Base-by-base conservation (phyloP, 2,797 vertebrate genomes). In the Limosa lapponica region DNA sequence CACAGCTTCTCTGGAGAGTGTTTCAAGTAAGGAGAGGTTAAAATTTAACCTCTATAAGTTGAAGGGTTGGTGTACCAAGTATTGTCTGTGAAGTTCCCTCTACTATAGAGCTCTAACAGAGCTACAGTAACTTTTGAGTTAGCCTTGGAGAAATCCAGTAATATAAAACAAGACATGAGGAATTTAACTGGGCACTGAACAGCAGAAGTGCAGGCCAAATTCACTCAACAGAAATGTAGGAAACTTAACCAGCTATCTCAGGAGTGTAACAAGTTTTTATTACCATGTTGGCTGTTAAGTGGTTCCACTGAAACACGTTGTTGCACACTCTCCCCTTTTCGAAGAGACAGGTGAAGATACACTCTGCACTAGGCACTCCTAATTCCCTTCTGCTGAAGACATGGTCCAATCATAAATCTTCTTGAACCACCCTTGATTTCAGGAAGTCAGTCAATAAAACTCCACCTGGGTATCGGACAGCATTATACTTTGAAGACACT, bases 381-480 rank as follows among this genome's bases (percentile, higher is more conserved):
- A 27, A 67, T 46, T 89, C 37, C 75, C 36, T 82, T 66, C 36
- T 39, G 30, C 24, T 90, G 36, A 89, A 83, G 36, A 32, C 23
- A 20, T 2, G 3, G 22, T 49, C 32, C 3, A 0, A 11, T 61
- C 4, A 0, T 30, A 75, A 55, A 5, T 32, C 2, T 22, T 77
- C 72, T 9, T 57, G 22, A 93, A 67, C 5, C 37, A 71, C 41
- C 32, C 11, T 37, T 27, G 44, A 72, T n/a, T 32, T 72, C 49
- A 69, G 11, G 8, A 74, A 71, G 34, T 14, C 81, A 67, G 61
- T 51, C 36, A 87, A 82, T 25, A 84, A 64, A 82, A 87, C 4
- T 79, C 32, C 14, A 74, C 23, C 62, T 44, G 34, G 37, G 16
- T 48, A 74, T 23, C 23, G 67, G 52, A 83, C 34, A 93, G 51